Evolutionary conservation across 2,797 vertebrate species (phyloP).

Genomic region (Arctocebus calabarensis): DNA sequence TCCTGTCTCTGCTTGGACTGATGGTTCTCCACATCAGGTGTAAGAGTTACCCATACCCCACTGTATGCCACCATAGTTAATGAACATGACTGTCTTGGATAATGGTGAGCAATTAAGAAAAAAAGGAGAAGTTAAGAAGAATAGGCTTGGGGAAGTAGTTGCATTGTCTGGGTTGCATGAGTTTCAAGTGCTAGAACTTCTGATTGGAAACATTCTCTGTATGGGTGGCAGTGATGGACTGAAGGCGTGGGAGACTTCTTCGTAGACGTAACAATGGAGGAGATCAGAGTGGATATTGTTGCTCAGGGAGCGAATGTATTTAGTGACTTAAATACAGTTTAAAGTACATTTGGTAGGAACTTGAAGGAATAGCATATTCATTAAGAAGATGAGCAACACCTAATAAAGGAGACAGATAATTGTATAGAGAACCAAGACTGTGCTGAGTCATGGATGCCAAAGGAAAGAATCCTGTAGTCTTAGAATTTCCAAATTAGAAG

Average conservation of each 20-base stretch:
- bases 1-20: too few relatives aligned
- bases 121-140: background rate
- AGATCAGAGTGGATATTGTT: rapidly evolving
- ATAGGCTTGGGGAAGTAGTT: background rate
- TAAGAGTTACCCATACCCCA: background rate
- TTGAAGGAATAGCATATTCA: background rate
- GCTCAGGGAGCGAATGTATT: background rate
- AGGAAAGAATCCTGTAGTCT: background rate
- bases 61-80: background rate
- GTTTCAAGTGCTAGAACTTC: background rate
- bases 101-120: background rate
- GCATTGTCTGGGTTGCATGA: background rate
- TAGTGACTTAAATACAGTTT: background rate
- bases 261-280: background rate
- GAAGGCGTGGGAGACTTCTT: background rate
- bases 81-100: background rate
- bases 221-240: background rate
- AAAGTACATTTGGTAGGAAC: background rate
- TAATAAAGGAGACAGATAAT: background rate
- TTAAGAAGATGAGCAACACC: background rate
- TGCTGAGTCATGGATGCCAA: background rate
- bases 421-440: background rate
- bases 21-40: background rate
- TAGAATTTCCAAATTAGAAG: background rate
- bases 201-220: background rate